These are phyloP conservation scores for Bujurquina vittata DNA, from an alignment of 2,113 vertebrate species.

Conservation along the genomic window DNA sequence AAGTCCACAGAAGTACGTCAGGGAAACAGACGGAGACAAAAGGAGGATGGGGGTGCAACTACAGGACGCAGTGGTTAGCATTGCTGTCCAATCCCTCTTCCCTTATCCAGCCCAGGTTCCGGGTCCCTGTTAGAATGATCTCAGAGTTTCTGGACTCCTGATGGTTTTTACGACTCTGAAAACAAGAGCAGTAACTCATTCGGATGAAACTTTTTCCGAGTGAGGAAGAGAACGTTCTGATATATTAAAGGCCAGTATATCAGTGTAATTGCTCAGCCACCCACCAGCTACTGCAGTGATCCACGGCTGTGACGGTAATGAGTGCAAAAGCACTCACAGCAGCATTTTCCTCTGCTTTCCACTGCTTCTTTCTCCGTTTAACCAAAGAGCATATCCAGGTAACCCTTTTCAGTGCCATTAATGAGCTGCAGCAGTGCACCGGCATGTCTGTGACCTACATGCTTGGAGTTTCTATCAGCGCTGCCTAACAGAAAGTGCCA, in stretches of 20 bases:
- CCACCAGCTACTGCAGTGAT: neutral
- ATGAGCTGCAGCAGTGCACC: conserved; percentile 8
- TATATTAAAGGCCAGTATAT: neutral
- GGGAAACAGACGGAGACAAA: no score
- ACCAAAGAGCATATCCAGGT: neutral
- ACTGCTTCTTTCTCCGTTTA: neutral
- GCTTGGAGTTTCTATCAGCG: neutral
- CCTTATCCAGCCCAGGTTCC: neutral
- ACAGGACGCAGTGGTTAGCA: no score
- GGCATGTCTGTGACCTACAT: conserved; percentile 29
- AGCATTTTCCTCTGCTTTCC: neutral
- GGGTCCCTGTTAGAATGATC: neutral
- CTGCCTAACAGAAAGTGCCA: conserved; percentile 11
- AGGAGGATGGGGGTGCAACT: no score
- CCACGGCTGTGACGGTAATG: neutral
- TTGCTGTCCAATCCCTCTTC: neutral
- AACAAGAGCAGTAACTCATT: neutral
- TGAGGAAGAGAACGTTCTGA: neutral
- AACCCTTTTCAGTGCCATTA: neutral
- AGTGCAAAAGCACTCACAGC: neutral
- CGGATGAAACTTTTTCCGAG: neutral
- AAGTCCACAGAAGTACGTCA: no score
- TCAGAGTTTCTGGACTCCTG: neutral
- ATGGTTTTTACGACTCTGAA: neutral
- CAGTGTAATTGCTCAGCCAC: neutral